A percentile compares a stretch with the other conserved stretches of the same genome.
phyloP scores from a whole-genome alignment of 2,113 vertebrate species.

The Epinephelus lanceolatus region DNA sequence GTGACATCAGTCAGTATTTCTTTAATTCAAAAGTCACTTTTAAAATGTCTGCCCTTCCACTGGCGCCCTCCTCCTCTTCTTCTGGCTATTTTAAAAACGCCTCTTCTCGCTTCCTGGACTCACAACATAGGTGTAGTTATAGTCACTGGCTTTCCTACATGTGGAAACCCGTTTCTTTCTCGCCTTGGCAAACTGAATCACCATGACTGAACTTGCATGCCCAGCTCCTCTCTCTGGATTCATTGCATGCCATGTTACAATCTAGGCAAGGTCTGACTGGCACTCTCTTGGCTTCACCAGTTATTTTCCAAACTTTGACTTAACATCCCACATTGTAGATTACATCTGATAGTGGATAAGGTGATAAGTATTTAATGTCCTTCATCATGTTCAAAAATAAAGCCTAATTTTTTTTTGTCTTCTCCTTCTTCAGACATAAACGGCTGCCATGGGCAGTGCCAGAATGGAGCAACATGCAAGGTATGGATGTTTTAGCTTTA shows the following conservation, averaged over 20 bases:
- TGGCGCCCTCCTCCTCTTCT: conserved; percentile 8
- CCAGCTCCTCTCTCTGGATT: conserved; percentile 19
- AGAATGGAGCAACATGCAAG: conserved; percentile 93
- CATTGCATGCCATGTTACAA: conserved; percentile 34
- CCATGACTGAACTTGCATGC: conserved; percentile 66
- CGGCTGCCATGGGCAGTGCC: conserved; percentile 92
- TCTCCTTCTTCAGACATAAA: conserved; percentile 83
- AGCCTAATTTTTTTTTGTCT: background rate
- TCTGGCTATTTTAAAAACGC: conserved; percentile 35
- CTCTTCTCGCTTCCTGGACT: conserved; percentile 52
- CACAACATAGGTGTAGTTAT: conserved; percentile 38
- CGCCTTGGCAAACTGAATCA: conserved; percentile 29
- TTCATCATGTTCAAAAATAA: background rate
- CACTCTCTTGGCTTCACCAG: conserved; percentile 42
- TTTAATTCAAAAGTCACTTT: conserved; percentile 18
- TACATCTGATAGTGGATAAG: conserved; percentile 4
- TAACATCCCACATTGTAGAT: conserved; percentile 36
- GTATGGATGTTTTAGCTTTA: conserved; percentile 74
- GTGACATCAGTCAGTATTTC: conserved; percentile 98
- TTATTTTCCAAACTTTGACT: conserved; percentile 55
- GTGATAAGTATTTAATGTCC: background rate
- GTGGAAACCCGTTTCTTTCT: conserved; percentile 55
- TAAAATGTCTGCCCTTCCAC: conserved; percentile 21
- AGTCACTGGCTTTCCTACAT: conserved; percentile 51
- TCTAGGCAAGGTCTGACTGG: conserved; percentile 1